phyloP scores from a whole-genome alignment of 2,113 vertebrate species.

The Grantiella picta region DNA sequence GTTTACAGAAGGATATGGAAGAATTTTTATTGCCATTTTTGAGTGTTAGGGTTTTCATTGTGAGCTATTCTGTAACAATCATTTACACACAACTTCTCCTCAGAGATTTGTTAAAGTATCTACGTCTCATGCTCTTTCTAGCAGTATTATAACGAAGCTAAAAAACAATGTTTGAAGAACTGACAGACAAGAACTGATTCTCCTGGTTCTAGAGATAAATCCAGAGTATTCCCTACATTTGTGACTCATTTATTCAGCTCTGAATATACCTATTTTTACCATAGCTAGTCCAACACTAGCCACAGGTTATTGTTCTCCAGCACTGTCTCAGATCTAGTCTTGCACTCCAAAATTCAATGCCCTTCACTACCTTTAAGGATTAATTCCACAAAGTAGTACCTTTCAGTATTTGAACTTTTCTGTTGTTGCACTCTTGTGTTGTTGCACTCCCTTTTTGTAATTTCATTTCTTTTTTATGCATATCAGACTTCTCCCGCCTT shows the following conservation, averaged over 20 bases:
- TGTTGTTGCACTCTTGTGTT: neutral
- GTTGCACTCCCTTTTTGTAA: neutral
- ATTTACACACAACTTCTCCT: neutral
- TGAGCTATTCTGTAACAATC: neutral
- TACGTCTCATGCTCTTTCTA: neutral
- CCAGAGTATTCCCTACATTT: neutral
- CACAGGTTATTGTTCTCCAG: neutral
- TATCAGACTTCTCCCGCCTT: neutral
- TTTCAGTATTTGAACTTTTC: neutral
- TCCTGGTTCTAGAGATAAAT: neutral
- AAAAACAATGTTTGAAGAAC: neutral
- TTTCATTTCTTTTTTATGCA: neutral
- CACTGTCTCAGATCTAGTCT: neutral
- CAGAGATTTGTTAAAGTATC: neutral
- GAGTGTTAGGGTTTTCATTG: neutral
- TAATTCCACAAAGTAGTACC: neutral
- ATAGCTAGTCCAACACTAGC: neutral
- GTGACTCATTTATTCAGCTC: neutral
- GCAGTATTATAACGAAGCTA: neutral
- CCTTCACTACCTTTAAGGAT: neutral
- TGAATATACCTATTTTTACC: neutral
- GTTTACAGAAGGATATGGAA: neutral
- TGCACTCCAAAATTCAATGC: neutral
- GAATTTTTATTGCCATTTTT: neutral
- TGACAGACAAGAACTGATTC: neutral